These are phyloP conservation scores for Pachyrhynchus sulphureomaculatus DNA, from an alignment of 1,140 invertebrate genomes.

Conservation along the genomic window DNA sequence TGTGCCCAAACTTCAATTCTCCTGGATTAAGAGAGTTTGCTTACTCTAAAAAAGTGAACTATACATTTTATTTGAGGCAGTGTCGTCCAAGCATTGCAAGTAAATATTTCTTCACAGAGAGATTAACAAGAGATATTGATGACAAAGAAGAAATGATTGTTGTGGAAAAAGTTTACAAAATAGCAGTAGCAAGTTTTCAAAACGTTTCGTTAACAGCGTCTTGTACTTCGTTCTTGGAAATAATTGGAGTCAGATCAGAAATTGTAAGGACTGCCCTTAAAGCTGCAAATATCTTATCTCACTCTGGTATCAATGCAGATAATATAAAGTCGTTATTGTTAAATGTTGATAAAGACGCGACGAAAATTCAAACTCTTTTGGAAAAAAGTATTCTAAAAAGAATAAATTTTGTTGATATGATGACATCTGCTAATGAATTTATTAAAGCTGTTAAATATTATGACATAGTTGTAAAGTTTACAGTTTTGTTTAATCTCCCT, in stretches of 20 bases:
- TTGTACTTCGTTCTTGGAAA: conserved; percentile 64
- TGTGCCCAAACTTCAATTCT: conserved; percentile 61
- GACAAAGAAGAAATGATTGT: conserved; percentile 12
- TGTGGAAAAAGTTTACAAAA: conserved; percentile 57
- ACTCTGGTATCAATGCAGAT: conserved; percentile 17
- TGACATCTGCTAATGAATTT: conserved; percentile 46
- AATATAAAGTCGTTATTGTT: conserved; percentile 37
- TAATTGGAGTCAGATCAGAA: conserved; percentile 61
- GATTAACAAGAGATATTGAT: conserved; percentile 44
- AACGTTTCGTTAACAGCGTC: conserved; percentile 58
- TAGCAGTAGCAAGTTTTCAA: conserved; percentile 60
- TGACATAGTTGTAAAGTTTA: conserved; percentile 62
- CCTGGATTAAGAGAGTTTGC: conserved; percentile 60
- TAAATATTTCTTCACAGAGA: conserved; percentile 54
- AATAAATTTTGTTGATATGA: conserved; percentile 43
- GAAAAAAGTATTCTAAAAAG: conserved; percentile 46
- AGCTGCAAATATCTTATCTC: conserved; percentile 51
- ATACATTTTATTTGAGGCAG: conserved; percentile 65
- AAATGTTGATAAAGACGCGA: conserved; percentile 32
- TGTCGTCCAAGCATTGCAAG: conserved; percentile 64
- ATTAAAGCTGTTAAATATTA: conserved; percentile 51
- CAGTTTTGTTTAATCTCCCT: conserved; percentile 56
- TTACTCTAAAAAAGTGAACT: conserved; percentile 62
- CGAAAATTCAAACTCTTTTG: conserved; percentile 46
- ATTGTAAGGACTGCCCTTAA: conserved; percentile 60